These are phyloP conservation scores for Sternotherus odoratus DNA, from an alignment of 2,797 vertebrate genomes.

Conservation along the genomic window DNA sequence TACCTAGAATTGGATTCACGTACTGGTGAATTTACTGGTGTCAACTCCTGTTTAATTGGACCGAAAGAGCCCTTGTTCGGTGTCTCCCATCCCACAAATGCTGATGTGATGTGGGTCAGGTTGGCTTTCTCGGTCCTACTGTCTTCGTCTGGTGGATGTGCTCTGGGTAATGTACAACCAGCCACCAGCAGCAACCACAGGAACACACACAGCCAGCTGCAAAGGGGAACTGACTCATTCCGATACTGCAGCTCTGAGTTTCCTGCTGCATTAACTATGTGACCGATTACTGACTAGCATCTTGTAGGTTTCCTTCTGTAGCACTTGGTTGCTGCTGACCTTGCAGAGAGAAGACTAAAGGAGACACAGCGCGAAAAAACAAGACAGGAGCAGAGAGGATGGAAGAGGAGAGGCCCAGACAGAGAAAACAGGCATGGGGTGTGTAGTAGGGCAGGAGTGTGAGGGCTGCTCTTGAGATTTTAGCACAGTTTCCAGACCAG, in stretches of 20 bases:
- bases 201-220: slow-evolving; percentile 42
- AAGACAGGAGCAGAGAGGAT: neutral
- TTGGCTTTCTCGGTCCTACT: slow-evolving; percentile 22
- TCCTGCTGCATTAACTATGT: neutral
- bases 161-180: slow-evolving; percentile 15
- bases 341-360: neutral
- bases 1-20: neutral
- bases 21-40: neutral
- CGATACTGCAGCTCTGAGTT: neutral
- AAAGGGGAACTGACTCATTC: slow-evolving; percentile 16
- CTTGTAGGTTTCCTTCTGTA: slow-evolving; percentile 17
- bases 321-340: neutral
- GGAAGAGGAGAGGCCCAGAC: neutral
- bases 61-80: accelerated
- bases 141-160: accelerated
- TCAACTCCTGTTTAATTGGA: accelerated
- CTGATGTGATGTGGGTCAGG: neutral
- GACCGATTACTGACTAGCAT: neutral
- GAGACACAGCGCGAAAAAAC: neutral
- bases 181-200: neutral
- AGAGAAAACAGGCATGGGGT: neutral
- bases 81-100: too few species aligned
- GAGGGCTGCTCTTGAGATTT: neutral
- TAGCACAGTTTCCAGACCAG: neutral
- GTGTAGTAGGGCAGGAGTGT: neutral